Conservation (phyloP, 2,113 vertebrate species). For the Garra rufa region DNA sequence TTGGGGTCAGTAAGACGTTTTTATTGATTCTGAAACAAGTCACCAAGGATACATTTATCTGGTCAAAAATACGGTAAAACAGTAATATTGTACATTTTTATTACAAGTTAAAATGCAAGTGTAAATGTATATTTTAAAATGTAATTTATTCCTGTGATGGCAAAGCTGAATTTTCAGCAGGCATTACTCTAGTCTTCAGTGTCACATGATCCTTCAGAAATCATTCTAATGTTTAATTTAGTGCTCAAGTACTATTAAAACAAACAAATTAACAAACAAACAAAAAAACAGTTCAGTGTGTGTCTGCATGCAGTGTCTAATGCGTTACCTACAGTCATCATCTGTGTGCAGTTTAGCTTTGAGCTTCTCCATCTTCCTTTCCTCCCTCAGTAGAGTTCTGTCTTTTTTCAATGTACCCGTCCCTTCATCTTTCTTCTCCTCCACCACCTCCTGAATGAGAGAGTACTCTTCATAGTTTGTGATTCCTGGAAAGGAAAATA, state of each 20-base stretch:
- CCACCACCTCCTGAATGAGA: slow-evolving; percentile 89
- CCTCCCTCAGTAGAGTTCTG: slow-evolving; percentile 88
- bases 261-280: too few relatives aligned
- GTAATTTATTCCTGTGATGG: background rate
- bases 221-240: background rate
- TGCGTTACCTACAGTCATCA: slow-evolving; percentile 86
- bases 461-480: slow-evolving; percentile 99
- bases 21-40: background rate
- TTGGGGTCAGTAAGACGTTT: background rate
- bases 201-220: background rate
- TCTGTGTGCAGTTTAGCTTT: slow-evolving; percentile 98
- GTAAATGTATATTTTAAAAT: background rate
- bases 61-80: background rate
- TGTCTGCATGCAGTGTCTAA: background rate
- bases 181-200: background rate
- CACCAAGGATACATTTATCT: background rate
- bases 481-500: slow-evolving; percentile 82
- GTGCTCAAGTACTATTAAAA: background rate
- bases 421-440: slow-evolving; percentile 94
- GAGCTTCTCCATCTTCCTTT: slow-evolving; percentile 97
- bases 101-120: too few relatives aligned
- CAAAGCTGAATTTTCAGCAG: background rate
- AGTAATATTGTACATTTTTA: too few relatives aligned
- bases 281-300: background rate
- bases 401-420: slow-evolving; percentile 93